Percentiles rank a stretch among this genome's conserved stretches.
These are phyloP conservation scores for Bemisia tabaci DNA, from an alignment of 1,140 invertebrate species.

Conservation along the genomic window DNA sequence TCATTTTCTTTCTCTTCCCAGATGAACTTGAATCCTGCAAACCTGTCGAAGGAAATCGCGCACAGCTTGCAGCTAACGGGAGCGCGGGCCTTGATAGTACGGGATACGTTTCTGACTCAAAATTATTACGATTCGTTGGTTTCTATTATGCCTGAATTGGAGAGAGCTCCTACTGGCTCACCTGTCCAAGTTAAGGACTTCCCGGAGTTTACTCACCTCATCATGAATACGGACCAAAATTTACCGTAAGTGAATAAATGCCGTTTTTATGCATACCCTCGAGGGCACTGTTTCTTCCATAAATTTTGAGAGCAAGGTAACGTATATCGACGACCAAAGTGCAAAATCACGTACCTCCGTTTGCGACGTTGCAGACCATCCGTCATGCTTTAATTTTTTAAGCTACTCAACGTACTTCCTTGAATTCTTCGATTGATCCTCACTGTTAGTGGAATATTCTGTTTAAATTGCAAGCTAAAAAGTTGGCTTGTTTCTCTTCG, in stretches of 20 bases:
- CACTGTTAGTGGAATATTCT: no score
- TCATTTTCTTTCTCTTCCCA: constrained; percentile 30
- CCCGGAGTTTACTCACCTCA: constrained; percentile 38
- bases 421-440: no score
- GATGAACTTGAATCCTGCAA: constrained; percentile 76
- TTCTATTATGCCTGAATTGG: constrained; percentile 21
- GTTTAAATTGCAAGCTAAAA: no score
- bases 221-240: constrained; percentile 36
- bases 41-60: constrained; percentile 56
- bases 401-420: no score
- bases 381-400: no score
- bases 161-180: constrained; percentile 9
- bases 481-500: no score
- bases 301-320: no score
- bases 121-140: constrained; percentile 58
- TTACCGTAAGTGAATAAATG: constrained; percentile 42
- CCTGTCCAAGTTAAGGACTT: constrained; percentile 22
- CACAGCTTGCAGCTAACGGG: constrained; percentile 67
- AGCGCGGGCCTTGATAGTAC: constrained; percentile 54
- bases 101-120: constrained; percentile 46
- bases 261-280: no score
- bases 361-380: no score
- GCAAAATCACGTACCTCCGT: no score
- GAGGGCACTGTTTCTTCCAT: no score
- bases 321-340: no score